Evolutionary conservation across 2,888 invertebrate species (phyloP).

Genomic region (Erannis defoliaria): DNA sequence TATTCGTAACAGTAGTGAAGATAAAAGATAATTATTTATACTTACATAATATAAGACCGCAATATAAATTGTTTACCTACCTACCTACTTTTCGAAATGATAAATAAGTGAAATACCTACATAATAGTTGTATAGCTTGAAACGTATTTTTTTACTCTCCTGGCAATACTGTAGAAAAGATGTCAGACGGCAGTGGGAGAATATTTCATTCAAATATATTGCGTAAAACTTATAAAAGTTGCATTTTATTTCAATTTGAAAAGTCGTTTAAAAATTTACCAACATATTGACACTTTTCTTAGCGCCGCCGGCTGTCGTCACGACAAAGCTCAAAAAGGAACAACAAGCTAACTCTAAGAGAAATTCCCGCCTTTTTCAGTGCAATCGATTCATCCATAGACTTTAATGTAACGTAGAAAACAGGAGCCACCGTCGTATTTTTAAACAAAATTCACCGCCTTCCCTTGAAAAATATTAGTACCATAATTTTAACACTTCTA

Average conservation of each 20-base stretch:
- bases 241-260: too few species aligned
- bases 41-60: neutral
- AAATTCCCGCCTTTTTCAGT: slow-evolving; percentile 50
- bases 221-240: too few species aligned
- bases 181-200: too few species aligned
- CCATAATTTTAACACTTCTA: neutral
- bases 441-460: neutral
- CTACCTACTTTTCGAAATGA: too few species aligned
- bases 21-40: slow-evolving; percentile 13
- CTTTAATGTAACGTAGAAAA: neutral
- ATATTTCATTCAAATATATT: too few species aligned
- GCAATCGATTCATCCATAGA: neutral
- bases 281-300: neutral
- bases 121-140: too few species aligned
- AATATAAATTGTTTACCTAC: too few species aligned
- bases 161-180: too few species aligned
- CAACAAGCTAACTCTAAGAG: slow-evolving; percentile 19
- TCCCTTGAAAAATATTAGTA: neutral
- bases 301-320: slow-evolving; percentile 48
- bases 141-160: too few species aligned
- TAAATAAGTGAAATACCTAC: too few species aligned
- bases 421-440: neutral
- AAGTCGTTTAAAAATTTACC: neutral
- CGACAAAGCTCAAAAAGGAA: slow-evolving; percentile 32
- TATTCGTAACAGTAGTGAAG: neutral